Conservation (phyloP, 1,140 invertebrate genomes). For the Anastrepha obliqua region DNA sequence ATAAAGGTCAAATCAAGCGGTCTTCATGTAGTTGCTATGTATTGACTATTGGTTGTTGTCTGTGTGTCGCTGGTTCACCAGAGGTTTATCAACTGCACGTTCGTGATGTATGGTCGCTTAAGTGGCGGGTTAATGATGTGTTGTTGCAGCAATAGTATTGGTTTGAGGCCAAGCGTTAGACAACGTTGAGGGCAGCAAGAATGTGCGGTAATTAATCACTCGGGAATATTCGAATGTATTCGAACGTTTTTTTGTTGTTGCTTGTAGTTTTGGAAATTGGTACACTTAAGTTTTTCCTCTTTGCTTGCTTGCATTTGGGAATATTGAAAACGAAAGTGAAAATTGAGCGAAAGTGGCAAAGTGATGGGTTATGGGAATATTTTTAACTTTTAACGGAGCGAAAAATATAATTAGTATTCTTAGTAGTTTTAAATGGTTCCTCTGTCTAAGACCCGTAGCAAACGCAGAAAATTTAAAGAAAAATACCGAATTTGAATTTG, state of each 20-base stretch:
- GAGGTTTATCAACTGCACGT: constrained; percentile 36
- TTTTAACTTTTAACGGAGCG: neutral
- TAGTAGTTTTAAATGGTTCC: too few species aligned
- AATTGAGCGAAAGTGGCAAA: neutral
- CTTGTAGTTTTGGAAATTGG: neutral
- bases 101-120: constrained; percentile 33
- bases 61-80: neutral
- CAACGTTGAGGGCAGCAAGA: constrained; percentile 5
- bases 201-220: constrained; percentile 41
- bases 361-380: neutral
- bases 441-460: too few species aligned
- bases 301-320: neutral
- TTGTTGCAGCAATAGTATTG: constrained; percentile 1
- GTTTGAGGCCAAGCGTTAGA: constrained; percentile 1
- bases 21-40: neutral
- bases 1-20: constrained; percentile 50
- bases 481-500: too few species aligned
- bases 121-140: constrained; percentile 47
- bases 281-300: neutral
- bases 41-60: neutral
- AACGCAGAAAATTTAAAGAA: too few species aligned
- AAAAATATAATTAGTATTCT: too few species aligned
- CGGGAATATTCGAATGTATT: neutral
- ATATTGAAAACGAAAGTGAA: constrained; percentile 38
- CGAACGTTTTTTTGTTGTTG: neutral